phyloP scores from a whole-genome alignment of 2,888 invertebrate species.

The Timandra comae region DNA sequence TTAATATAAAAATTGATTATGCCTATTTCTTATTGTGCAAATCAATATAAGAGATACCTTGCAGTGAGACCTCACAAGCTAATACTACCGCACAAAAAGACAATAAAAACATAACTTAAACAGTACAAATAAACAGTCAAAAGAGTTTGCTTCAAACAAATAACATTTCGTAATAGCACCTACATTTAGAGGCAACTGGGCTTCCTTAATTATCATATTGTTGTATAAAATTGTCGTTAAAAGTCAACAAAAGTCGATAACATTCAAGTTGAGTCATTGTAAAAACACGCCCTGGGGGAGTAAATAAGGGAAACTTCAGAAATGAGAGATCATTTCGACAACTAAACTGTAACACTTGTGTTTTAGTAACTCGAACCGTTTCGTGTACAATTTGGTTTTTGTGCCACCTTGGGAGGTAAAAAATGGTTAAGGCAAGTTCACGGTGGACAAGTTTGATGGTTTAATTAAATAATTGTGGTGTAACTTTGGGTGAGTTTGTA shows the following conservation, averaged over 20 bases:
- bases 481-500: too few species aligned
- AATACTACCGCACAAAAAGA: too few species aligned
- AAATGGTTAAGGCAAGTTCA: too few species aligned
- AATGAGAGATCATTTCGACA: neutral
- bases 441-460: too few species aligned
- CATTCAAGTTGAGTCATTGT: conserved; percentile 53
- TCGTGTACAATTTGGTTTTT: neutral
- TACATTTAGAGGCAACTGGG: conserved; percentile 40
- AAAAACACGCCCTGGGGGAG: conserved; percentile 53
- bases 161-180: conserved; percentile 1
- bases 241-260: conserved; percentile 64
- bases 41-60: too few species aligned
- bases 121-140: too few species aligned
- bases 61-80: too few species aligned
- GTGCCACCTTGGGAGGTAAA: conserved; percentile 6
- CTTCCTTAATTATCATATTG: conserved; percentile 65
- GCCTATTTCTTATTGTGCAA: too few species aligned
- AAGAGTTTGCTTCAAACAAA: too few species aligned
- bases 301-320: conserved; percentile 29
- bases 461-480: too few species aligned
- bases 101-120: too few species aligned
- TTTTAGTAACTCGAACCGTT: neutral
- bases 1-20: too few species aligned
- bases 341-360: neutral
- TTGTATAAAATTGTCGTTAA: conserved; percentile 70